Evolutionary conservation across 2,797 vertebrate species (phyloP).

Genomic region (Nyctalus aviator): DNA sequence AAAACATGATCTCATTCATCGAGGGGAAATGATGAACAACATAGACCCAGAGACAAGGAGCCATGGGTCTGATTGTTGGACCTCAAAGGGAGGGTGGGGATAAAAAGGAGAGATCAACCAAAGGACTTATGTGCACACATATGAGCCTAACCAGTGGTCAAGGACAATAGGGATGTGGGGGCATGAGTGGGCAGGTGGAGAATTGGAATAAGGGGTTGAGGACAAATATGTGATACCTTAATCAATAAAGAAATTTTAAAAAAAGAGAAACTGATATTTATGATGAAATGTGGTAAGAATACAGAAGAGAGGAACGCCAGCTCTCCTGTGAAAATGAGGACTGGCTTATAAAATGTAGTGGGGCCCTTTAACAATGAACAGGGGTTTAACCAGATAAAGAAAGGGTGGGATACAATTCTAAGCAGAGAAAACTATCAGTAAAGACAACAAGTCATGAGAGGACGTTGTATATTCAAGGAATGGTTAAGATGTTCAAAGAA

Average conservation of each 20-base stretch:
- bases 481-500: slow-evolving; percentile 35
- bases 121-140: no score
- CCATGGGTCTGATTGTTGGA: no score
- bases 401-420: not conserved
- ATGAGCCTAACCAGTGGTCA: no score
- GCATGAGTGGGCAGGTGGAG: no score
- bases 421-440: slow-evolving; percentile 18
- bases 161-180: no score
- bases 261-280: slow-evolving; percentile 14
- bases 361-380: slow-evolving; percentile 35
- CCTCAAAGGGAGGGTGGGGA: no score
- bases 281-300: slow-evolving; percentile 7
- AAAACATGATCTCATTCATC: not conserved
- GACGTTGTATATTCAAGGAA: not conserved
- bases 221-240: no score
- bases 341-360: not conserved
- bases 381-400: not conserved
- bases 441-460: slow-evolving; percentile 29
- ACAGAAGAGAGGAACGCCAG: slow-evolving; percentile 19
- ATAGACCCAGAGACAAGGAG: no score
- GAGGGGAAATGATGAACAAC: no score
- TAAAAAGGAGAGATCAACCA: no score
- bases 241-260: no score
- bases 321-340: not conserved
- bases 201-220: no score